phyloP scores from a whole-genome alignment of 2,113 vertebrate species.

The Zosterops pallidus region DNA sequence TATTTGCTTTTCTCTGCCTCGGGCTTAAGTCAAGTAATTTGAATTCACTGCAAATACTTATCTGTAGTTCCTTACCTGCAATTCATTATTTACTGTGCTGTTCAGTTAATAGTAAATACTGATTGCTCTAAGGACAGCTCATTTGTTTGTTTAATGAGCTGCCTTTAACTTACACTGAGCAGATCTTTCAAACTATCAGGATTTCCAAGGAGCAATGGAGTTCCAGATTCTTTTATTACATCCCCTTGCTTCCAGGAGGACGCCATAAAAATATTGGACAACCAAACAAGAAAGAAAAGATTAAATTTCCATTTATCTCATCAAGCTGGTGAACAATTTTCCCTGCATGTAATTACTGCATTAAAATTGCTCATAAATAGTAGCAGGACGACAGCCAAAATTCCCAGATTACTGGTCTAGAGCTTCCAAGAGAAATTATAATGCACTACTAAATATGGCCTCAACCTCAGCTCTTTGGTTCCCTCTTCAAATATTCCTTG shows the following conservation, averaged over 20 bases:
- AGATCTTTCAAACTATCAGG: constrained; percentile 44
- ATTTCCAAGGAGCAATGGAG: background rate
- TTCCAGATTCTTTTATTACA: background rate
- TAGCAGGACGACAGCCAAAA: constrained; percentile 51
- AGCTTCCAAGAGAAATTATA: constrained; percentile 35
- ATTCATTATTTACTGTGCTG: constrained; percentile 54
- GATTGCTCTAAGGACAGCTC: constrained; percentile 52
- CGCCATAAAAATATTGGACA: background rate
- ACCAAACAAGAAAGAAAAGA: background rate
- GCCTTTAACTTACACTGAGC: constrained; percentile 29
- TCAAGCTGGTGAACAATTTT: constrained; percentile 23
- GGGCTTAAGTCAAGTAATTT: constrained; percentile 1
- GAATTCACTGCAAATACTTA: constrained; percentile 50
- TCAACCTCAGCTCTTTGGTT: background rate
- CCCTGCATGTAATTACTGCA: constrained; percentile 7
- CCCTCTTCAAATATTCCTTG: background rate
- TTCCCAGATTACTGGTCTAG: constrained; percentile 34
- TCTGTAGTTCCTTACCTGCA: constrained; percentile 27
- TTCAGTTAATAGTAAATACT: constrained; percentile 62
- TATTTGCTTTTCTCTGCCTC: background rate
- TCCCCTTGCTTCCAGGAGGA: background rate
- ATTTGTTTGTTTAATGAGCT: constrained; percentile 64
- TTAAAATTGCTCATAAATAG: constrained; percentile 39
- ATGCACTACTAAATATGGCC: background rate
- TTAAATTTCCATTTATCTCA: constrained; percentile 35